phyloP scores from a whole-genome alignment of 2,797 vertebrate genomes.

The Sorex maritimensis region DNA sequence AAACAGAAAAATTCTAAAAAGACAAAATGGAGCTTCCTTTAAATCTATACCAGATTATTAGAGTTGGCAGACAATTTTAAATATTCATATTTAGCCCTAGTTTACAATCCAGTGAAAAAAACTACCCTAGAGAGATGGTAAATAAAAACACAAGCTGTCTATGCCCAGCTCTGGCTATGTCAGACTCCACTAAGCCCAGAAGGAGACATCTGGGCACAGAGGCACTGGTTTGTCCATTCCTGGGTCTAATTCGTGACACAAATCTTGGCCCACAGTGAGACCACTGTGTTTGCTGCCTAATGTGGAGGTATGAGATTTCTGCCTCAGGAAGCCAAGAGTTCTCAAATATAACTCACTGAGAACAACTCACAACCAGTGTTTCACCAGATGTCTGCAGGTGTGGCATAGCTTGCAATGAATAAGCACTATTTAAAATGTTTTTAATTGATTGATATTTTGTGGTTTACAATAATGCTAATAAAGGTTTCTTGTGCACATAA shows the following conservation, averaged over 20 bases:
- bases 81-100: neutral
- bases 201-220: neutral
- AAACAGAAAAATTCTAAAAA: neutral
- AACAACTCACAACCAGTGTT: neutral
- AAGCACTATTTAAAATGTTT: neutral
- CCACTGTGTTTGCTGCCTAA: neutral
- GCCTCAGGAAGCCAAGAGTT: neutral
- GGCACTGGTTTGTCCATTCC: neutral
- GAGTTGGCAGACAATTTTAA: neutral
- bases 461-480: too few species aligned
- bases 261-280: slow-evolving; percentile 9
- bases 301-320: neutral
- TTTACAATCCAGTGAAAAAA: neutral
- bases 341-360: neutral
- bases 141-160: neutral
- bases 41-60: neutral
- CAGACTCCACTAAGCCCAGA: neutral
- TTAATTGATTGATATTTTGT: too few species aligned
- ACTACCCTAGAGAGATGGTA: neutral
- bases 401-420: neutral
- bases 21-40: neutral
- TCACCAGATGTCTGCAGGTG: neutral
- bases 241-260: neutral
- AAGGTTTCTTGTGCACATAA: too few species aligned
- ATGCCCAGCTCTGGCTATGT: neutral